Conservation (phyloP, 2,113 vertebrate genomes). For the Zosterops pallidus region DNA sequence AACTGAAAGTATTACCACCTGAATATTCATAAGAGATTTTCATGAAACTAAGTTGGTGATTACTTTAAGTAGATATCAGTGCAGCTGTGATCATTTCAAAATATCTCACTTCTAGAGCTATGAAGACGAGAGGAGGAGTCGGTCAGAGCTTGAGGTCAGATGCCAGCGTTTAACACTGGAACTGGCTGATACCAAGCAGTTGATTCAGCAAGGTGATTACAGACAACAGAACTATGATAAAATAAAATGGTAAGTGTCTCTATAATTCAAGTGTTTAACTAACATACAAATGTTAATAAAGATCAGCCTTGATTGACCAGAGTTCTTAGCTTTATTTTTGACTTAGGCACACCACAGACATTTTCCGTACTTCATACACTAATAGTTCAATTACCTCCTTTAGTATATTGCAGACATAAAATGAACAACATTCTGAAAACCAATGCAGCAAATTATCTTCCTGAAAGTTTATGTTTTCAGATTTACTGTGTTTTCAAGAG, state of each 20-base stretch:
- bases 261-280: background rate
- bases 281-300: background rate
- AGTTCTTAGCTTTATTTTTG: background rate
- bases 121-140: slow-evolving; percentile 84
- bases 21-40: background rate
- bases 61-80: background rate
- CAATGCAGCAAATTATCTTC: background rate
- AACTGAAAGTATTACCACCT: background rate
- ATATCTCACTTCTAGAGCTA: slow-evolving; percentile 78
- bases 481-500: background rate
- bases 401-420: background rate
- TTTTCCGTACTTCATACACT: background rate
- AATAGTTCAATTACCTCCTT: background rate
- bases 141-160: slow-evolving; percentile 86
- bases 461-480: background rate
- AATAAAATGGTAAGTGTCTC: slow-evolving; percentile 82
- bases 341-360: background rate
- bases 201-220: slow-evolving; percentile 90
- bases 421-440: background rate
- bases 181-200: slow-evolving; percentile 90
- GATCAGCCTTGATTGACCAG: background rate
- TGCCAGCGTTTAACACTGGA: slow-evolving; percentile 90
- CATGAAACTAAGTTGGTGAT: background rate
- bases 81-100: background rate
- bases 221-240: slow-evolving; percentile 91